phyloP scores from a whole-genome alignment of 2,888 invertebrate genomes.

The Cremastobaeus sp. region DNA sequence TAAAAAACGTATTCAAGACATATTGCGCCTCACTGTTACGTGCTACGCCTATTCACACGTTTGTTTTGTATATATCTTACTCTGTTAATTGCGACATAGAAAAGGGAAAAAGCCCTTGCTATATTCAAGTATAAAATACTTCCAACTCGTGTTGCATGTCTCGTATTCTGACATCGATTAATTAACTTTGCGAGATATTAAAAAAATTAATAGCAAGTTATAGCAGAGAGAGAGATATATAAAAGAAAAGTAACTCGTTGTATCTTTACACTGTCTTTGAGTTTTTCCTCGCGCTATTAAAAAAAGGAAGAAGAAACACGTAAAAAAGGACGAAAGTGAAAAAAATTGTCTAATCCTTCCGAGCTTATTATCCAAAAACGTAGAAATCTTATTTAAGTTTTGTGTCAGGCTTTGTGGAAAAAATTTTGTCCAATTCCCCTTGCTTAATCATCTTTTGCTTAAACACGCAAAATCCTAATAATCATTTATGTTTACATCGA shows the following conservation, averaged over 20 bases:
- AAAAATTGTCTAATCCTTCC: constrained; percentile 69
- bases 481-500: constrained; percentile 46
- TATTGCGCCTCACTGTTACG: constrained; percentile 51
- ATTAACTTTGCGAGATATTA: constrained; percentile 48
- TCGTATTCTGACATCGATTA: constrained; percentile 46
- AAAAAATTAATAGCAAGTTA: constrained; percentile 29
- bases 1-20: constrained; percentile 59
- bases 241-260: constrained; percentile 24
- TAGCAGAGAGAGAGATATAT: constrained; percentile 17
- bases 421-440: constrained; percentile 51
- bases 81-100: constrained; percentile 59
- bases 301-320: not conserved
- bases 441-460: constrained; percentile 29
- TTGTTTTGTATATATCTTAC: constrained; percentile 56
- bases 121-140: constrained; percentile 58
- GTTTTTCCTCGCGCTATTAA: constrained; percentile 10
- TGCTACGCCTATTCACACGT: constrained; percentile 59
- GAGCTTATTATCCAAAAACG: constrained; percentile 32
- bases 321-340: constrained; percentile 32
- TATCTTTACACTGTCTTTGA: constrained; percentile 28
- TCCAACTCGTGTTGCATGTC: constrained; percentile 50
- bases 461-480: constrained; percentile 44
- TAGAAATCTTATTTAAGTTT: constrained; percentile 36
- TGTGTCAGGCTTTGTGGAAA: constrained; percentile 45
- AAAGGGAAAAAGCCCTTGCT: constrained; percentile 58